Conservation (phyloP, 2,113 vertebrate species). For the Hirundichthys speculiger region DNA sequence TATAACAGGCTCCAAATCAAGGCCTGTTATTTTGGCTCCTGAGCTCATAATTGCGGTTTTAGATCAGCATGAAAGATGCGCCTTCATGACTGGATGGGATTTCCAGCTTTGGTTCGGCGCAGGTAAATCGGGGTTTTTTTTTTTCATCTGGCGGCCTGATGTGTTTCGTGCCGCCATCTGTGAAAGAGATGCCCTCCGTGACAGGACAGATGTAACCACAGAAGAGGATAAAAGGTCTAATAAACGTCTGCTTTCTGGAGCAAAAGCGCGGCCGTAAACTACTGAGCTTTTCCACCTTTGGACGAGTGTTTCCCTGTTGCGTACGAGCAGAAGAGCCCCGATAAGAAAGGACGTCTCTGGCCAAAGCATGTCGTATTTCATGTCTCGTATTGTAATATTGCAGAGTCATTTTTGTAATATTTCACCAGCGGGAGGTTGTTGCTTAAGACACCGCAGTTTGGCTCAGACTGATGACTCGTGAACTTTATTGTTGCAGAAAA, state of each 20-base stretch:
- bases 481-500: neutral
- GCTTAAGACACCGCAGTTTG: neutral
- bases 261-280: no score
- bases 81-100: conserved; percentile 54
- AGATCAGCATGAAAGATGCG: conserved; percentile 69
- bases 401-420: conserved; percentile 9
- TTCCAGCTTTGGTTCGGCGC: conserved; percentile 28
- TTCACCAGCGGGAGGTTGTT: conserved; percentile 4
- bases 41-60: conserved; percentile 75
- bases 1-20: conserved; percentile 55
- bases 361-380: neutral
- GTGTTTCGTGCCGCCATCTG: conserved; percentile 52
- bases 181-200: conserved; percentile 55
- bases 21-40: conserved; percentile 67
- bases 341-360: neutral
- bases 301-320: no score
- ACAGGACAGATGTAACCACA: conserved; percentile 39
- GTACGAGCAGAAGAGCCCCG: no score
- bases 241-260: neutral
- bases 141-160: conserved; percentile 49
- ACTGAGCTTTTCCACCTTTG: no score
- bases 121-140: conserved; percentile 36
- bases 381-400: conserved; percentile 10
- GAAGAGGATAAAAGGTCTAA: conserved; percentile 23
- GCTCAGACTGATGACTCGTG: neutral